Evolutionary conservation across 2,113 vertebrate genomes (phyloP).

Genomic region (Cygnus atratus): DNA sequence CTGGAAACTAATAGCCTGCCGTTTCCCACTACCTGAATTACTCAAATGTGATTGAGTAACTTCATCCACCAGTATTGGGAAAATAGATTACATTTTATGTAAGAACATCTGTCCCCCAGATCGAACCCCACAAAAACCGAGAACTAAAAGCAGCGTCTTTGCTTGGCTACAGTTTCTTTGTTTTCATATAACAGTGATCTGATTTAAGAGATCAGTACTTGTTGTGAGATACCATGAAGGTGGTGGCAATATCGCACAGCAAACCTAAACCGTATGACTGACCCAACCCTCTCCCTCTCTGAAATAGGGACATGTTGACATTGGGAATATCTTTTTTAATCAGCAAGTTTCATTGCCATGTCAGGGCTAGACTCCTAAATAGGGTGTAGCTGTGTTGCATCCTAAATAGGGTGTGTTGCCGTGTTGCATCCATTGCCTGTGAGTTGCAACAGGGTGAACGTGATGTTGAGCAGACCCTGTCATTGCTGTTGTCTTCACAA

Average conservation of each 20-base stretch:
- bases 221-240: neutral
- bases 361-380: constrained; percentile 4
- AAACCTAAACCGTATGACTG: neutral
- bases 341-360: neutral
- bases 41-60: neutral
- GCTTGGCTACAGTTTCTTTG: neutral
- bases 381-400: neutral
- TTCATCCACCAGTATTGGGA: neutral
- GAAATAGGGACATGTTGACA: neutral
- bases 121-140: neutral
- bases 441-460: neutral
- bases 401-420: neutral
- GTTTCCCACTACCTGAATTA: constrained; percentile 28
- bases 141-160: neutral
- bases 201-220: neutral
- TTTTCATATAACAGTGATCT: neutral
- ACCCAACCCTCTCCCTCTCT: neutral
- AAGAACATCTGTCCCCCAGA: neutral
- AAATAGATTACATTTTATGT: neutral
- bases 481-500: neutral
- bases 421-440: neutral
- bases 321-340: neutral
- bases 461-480: constrained; percentile 22
- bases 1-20: constrained; percentile 14
- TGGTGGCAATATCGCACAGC: neutral